These are phyloP conservation scores for Dromas ardeola DNA, from an alignment of 2,113 vertebrate species.

Conservation along the genomic window DNA sequence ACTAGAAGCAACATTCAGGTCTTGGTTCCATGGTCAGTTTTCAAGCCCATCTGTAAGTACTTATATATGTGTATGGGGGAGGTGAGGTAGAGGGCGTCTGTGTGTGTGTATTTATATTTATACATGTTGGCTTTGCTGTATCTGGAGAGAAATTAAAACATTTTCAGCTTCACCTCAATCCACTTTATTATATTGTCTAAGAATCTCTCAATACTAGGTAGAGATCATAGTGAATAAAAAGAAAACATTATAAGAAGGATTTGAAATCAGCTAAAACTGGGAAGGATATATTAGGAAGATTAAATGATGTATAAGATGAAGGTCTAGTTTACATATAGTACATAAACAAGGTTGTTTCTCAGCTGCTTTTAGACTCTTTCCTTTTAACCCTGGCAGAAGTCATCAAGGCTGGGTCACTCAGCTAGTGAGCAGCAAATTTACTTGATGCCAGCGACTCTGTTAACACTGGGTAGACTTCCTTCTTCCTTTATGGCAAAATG, in stretches of 20 bases:
- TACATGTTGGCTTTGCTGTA: background rate
- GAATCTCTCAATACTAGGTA: background rate
- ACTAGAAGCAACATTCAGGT: background rate
- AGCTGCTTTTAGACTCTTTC: background rate
- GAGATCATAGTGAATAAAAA: background rate
- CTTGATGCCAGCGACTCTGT: background rate
- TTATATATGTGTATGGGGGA: rapidly evolving
- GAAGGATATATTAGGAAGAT: background rate
- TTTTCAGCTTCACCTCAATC: background rate
- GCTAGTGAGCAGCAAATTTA: background rate
- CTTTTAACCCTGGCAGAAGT: background rate
- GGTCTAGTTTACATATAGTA: background rate
- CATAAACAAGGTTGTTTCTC: background rate
- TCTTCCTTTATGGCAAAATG: background rate
- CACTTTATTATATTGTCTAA: background rate
- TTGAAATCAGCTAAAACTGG: background rate
- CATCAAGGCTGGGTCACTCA: background rate
- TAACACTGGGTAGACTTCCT: background rate
- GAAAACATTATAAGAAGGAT: background rate
- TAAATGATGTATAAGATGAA: background rate
- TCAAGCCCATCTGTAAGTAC: background rate
- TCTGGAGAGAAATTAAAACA: background rate
- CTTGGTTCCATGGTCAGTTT: background rate
- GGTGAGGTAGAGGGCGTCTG: rapidly evolving
- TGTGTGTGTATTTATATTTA: background rate